Base-by-base conservation (phyloP, 2,113 vertebrate genomes). In the Xiphophorus maculatus region DNA sequence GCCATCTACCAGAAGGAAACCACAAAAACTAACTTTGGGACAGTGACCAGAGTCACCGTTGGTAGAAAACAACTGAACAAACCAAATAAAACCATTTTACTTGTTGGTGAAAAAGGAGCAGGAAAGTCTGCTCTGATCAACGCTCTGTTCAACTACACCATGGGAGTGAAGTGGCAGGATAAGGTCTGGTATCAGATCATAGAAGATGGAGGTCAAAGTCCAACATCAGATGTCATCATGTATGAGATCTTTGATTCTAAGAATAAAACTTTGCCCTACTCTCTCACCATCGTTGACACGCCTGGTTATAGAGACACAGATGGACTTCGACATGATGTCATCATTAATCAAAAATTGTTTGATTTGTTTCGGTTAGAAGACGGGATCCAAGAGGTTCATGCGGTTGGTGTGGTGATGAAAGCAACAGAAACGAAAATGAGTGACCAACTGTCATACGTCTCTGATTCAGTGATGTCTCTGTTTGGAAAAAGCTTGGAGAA, bases 201-300 rank as follows among this genome's bases (percentile, higher is more conserved):
- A 17, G 58, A 28, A 27, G 27, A 22, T 14, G 48, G 48, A 9
- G 22, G 22, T 22, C 19, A 63, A 63, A 30, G 28, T 14, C 5
- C 14, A 33, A 37, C 19, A 14, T 35, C 63, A n/a, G 32, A 37
- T 25, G 32, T 65, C 19, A 25, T 37, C 6, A 10, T 65, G 1
- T 25, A 37, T 13, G 28, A 63, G 61, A 63, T 63, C 12, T 63
- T 63, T 30, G 61, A 14, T 15, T 30, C 48, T 25, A 1, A 54
- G 22, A 25, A 30, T 30, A 29, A 63, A 63, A 64, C 29, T 64
- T 28, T 33, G 29, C 63, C 30, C 17, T 64, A 19, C 30, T 64
- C 63, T 33, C 63, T 64, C 17, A 64, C 63, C 63, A 33, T 64
- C 63, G 22, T 64, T 17, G 63, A 64, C n/a, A 64, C 63, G 27